Conservation (phyloP, 2,888 invertebrate genomes). For the Netelia virgata region DNA sequence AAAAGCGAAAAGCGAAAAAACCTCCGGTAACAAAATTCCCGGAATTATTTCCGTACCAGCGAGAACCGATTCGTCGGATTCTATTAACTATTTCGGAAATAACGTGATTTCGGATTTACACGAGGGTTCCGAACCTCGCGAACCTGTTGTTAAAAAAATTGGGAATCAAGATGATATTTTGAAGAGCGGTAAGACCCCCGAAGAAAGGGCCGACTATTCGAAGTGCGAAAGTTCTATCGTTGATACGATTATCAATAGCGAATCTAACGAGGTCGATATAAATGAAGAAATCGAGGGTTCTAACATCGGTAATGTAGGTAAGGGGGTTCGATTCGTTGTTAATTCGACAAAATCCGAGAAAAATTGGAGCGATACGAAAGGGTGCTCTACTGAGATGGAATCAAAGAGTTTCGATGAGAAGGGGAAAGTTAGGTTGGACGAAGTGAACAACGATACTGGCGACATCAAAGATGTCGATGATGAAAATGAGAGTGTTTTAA, state of each 20-base stretch:
- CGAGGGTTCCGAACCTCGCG: neutral
- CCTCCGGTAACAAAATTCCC: neutral
- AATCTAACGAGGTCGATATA: neutral
- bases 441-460: neutral
- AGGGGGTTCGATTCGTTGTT: neutral
- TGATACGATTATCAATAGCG: neutral
- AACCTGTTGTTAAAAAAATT: neutral
- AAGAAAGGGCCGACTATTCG: neutral
- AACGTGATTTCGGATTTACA: neutral
- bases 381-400: neutral
- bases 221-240: neutral
- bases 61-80: constrained; percentile 6
- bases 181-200: constrained; percentile 12
- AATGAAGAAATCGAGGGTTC: neutral
- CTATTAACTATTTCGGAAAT: neutral
- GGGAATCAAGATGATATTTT: neutral
- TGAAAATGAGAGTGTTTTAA: too few species aligned
- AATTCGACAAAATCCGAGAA: constrained; percentile 3
- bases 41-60: neutral
- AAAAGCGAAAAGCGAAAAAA: neutral
- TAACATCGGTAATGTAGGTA: neutral
- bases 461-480: too few species aligned
- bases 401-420: constrained; percentile 7
- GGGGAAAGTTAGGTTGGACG: neutral
- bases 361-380: neutral